Percentiles rank a stretch among this genome's conserved stretches.
These are phyloP conservation scores for Amphilophus citrinellus DNA, from an alignment of 2,113 vertebrate species.

Conservation along the genomic window DNA sequence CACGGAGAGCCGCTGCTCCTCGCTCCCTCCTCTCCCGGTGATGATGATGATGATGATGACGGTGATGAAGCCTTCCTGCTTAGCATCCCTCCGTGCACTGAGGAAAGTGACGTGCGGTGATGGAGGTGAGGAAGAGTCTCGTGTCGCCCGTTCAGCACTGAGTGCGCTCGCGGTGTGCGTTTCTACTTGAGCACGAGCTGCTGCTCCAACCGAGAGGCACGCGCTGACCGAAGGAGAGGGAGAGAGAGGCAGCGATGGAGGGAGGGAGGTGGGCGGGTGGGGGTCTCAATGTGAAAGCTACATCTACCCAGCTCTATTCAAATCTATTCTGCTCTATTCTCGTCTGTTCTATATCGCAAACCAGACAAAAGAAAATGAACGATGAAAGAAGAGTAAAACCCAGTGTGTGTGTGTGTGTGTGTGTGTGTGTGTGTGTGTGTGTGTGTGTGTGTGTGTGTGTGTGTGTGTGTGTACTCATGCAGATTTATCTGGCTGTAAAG, in stretches of 20 bases:
- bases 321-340: background rate
- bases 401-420: background rate
- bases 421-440: no score
- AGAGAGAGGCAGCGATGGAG: background rate
- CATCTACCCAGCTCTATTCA: slow-evolving; percentile 11
- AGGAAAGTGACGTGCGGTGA: slow-evolving; percentile 4
- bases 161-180: slow-evolving; percentile 26
- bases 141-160: slow-evolving; percentile 20
- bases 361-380: slow-evolving; percentile 9
- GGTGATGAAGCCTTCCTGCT: slow-evolving; percentile 30
- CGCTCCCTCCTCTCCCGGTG: background rate
- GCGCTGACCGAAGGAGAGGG: slow-evolving; percentile 16
- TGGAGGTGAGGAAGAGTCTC: slow-evolving; percentile 26
- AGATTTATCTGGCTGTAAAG: background rate
- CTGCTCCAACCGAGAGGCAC: slow-evolving; percentile 40
- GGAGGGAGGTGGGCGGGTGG: background rate
- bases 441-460: background rate
- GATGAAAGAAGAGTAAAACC: slow-evolving; percentile 15
- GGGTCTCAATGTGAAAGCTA: background rate
- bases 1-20: slow-evolving; percentile 26
- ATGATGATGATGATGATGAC: slow-evolving; percentile 7
- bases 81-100: slow-evolving; percentile 40
- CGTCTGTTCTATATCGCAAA: background rate
- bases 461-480: background rate
- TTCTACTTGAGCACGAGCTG: slow-evolving; percentile 34